These are phyloP conservation scores for Odontocolon sp. DNA, from an alignment of 2,888 invertebrate genomes.

Conservation along the genomic window DNA sequence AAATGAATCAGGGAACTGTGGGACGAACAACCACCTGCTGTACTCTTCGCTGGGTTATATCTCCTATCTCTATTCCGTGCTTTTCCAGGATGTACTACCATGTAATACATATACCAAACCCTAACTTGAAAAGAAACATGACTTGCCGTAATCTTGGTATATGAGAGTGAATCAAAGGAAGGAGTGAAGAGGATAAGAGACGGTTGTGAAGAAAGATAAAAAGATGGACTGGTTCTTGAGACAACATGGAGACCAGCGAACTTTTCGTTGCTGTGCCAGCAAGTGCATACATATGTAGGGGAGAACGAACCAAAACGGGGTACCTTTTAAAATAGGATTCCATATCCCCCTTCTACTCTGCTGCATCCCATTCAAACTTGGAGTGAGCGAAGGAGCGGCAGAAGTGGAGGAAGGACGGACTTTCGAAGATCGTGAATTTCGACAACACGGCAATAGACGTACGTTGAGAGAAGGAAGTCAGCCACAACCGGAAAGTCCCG, in stretches of 20 bases:
- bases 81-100: background rate
- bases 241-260: constrained; percentile 32
- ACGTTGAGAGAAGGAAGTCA: constrained; percentile 24
- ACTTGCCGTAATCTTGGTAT: constrained; percentile 20
- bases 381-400: background rate
- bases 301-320: too few species aligned
- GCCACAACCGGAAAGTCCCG: too few species aligned
- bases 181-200: background rate
- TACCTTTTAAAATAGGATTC: too few species aligned
- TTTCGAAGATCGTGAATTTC: constrained; percentile 11
- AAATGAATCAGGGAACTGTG: constrained; percentile 12
- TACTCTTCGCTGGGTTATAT: constrained; percentile 36
- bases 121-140: background rate
- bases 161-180: background rate
- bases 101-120: constrained; percentile 12
- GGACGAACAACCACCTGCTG: constrained; percentile 55
- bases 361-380: background rate
- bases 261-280: constrained; percentile 27
- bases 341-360: too few species aligned
- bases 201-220: background rate
- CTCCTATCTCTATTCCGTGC: constrained; percentile 1
- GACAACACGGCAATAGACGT: too few species aligned
- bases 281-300: background rate
- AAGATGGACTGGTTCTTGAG: constrained; percentile 26
- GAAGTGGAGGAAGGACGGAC: constrained; percentile 16